Conservation (phyloP, 2,113 vertebrate genomes). For the Spea multiplicata region DNA sequence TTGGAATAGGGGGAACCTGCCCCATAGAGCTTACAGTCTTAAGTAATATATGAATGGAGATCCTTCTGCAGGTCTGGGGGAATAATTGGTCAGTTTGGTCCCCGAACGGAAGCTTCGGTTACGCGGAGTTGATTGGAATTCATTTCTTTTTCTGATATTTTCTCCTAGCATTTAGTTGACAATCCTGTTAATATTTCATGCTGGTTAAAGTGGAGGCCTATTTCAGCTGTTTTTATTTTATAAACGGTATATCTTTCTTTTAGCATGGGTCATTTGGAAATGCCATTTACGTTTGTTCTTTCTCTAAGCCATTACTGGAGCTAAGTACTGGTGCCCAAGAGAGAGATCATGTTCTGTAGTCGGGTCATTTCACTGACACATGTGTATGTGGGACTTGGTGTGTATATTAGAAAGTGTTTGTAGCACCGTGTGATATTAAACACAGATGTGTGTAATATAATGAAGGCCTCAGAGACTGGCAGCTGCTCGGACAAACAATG, state of each 20-base stretch:
- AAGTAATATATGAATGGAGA: too few species aligned
- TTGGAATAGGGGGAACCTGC: too few species aligned
- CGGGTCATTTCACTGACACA: constrained; percentile 21
- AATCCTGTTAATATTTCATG: too few species aligned
- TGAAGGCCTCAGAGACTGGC: constrained; percentile 46
- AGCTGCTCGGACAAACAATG: constrained; percentile 45
- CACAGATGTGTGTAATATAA: constrained; percentile 45
- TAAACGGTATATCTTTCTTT: constrained; percentile 17
- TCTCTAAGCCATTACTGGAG: too few species aligned
- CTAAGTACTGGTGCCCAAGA: constrained; percentile 6
- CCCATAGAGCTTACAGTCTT: too few species aligned
- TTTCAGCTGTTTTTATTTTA: not conserved
- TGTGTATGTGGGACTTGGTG: constrained; percentile 8
- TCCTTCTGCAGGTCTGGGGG: too few species aligned
- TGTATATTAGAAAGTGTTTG: constrained; percentile 45
- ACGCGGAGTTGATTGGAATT: too few species aligned
- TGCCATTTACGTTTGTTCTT: not conserved
- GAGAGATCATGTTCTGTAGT: constrained; percentile 32
- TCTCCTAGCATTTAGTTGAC: too few species aligned
- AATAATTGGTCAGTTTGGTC: too few species aligned
- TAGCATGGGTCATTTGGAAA: constrained; percentile 7
- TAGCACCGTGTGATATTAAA: constrained; percentile 44
- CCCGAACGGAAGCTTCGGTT: too few species aligned
- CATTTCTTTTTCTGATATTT: too few species aligned
- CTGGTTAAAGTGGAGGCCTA: too few species aligned